Conservation (phyloP, 2,888 invertebrate genomes). For the Mamestra brassicae region DNA sequence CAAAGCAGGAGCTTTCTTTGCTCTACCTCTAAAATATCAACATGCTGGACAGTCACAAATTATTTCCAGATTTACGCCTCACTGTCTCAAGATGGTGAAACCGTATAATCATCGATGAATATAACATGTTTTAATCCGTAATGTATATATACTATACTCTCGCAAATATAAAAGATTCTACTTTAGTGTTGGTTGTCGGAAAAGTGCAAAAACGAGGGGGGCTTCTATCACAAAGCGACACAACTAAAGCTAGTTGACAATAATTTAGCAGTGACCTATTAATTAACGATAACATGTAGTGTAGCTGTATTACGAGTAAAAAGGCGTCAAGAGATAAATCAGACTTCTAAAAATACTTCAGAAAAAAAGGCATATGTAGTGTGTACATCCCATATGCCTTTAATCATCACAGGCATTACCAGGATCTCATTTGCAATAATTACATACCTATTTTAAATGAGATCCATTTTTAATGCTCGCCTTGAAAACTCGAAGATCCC, state of each 20-base stretch:
- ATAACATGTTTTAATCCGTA: constrained; percentile 11
- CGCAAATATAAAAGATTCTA: not conserved
- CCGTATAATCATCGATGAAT: constrained; percentile 71
- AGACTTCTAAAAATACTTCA: too few relatives aligned
- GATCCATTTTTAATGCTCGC: too few relatives aligned
- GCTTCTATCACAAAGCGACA: too few relatives aligned
- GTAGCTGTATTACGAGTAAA: not conserved
- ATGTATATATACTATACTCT: too few relatives aligned
- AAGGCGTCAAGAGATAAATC: not conserved
- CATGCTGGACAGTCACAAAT: constrained; percentile 64
- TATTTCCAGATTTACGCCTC: constrained; percentile 71
- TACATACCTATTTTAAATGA: not conserved
- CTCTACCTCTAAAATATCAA: not conserved
- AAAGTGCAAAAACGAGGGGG: not conserved
- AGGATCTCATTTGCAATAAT: not conserved
- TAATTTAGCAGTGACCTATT: not conserved
- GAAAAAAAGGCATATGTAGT: not conserved
- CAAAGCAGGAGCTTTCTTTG: not conserved
- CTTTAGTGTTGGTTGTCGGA: not conserved
- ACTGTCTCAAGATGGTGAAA: constrained; percentile 41
- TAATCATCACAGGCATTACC: too few relatives aligned
- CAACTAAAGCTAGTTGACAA: not conserved
- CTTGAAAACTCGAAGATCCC: too few relatives aligned
- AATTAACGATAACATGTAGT: not conserved
- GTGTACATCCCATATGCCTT: too few relatives aligned